Conservation (phyloP, 2,797 vertebrate genomes). For the Chromis chromis region DNA sequence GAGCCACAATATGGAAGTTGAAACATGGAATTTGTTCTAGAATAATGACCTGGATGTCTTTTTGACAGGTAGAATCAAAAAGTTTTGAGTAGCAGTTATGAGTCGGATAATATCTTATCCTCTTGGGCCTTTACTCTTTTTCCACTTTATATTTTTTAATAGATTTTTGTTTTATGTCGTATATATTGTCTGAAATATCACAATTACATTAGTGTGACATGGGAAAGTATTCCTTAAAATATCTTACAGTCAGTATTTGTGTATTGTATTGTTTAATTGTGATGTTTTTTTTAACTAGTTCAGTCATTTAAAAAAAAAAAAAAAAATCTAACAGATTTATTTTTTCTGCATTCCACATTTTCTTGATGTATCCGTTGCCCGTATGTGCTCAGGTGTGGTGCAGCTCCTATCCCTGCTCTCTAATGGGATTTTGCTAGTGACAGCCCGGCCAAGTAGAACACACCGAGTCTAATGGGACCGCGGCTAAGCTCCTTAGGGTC, state of each 20-base stretch:
- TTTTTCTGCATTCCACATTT: constrained; percentile 6
- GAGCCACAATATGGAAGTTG: background rate
- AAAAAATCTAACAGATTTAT: no score
- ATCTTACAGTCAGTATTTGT: background rate
- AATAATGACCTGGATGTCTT: no score
- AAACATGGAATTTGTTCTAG: no score
- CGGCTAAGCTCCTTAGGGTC: constrained; percentile 80
- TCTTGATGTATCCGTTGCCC: background rate
- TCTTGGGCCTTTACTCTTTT: background rate
- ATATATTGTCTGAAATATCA: background rate
- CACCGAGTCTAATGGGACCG: constrained; percentile 56
- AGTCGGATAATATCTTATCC: background rate
- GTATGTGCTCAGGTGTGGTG: constrained; percentile 5
- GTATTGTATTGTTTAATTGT: no score
- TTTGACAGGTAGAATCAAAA: background rate
- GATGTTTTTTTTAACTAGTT: background rate
- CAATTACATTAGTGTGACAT: background rate
- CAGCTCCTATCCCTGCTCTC: constrained; percentile 44
- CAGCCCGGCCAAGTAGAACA: constrained; percentile 67
- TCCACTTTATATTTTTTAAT: background rate
- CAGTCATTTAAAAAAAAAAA: background rate
- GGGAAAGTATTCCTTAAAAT: background rate
- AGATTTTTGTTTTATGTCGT: background rate
- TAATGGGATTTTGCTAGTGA: constrained; percentile 80
- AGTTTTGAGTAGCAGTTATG: background rate